A percentile compares a stretch with the other conserved stretches of the same genome.
Evolutionary conservation across 2,888 invertebrate genomes (phyloP).

Genomic region (Dendrolimus pini): DNA sequence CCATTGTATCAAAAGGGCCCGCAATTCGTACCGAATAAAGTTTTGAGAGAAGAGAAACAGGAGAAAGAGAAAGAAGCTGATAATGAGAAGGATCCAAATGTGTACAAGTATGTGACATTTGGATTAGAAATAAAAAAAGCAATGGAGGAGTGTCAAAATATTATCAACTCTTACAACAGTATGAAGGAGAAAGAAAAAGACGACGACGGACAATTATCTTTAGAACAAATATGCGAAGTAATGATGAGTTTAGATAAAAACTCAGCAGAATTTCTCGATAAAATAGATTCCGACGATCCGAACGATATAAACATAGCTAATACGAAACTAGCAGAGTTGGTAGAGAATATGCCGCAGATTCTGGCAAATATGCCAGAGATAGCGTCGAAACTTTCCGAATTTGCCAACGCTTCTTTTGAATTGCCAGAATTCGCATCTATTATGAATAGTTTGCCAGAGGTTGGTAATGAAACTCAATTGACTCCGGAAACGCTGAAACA

Average conservation of each 20-base stretch:
- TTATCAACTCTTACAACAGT: conserved; percentile 58
- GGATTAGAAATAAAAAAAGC: conserved; percentile 66
- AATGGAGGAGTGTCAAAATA: conserved; percentile 68
- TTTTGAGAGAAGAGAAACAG: conserved; percentile 35
- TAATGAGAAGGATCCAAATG: conserved; percentile 39
- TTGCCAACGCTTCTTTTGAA: conserved; percentile 54
- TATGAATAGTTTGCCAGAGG: conserved; percentile 55
- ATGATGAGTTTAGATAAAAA: conserved; percentile 63
- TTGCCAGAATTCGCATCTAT: conserved; percentile 62
- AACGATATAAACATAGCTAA: conserved; percentile 41
- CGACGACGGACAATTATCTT: conserved; percentile 35
- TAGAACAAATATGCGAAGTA: conserved; percentile 61
- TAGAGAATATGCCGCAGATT: conserved; percentile 65
- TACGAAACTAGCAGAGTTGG: conserved; percentile 50
- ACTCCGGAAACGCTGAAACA: conserved; percentile 68
- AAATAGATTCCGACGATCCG: conserved; percentile 44
- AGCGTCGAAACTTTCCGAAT: conserved; percentile 51
- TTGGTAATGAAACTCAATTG: conserved; percentile 53
- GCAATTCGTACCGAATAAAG: conserved; percentile 44
- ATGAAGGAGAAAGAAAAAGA: conserved; percentile 31
- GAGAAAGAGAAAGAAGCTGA: conserved; percentile 23
- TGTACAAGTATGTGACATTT: conserved; percentile 58
- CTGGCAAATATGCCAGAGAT: conserved; percentile 66
- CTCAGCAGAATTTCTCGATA: conserved; percentile 51
- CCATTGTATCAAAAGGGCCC: conserved; percentile 50